phyloP scores from a whole-genome alignment of 2,797 vertebrate genomes.

The Clarias laeviceps region DNA sequence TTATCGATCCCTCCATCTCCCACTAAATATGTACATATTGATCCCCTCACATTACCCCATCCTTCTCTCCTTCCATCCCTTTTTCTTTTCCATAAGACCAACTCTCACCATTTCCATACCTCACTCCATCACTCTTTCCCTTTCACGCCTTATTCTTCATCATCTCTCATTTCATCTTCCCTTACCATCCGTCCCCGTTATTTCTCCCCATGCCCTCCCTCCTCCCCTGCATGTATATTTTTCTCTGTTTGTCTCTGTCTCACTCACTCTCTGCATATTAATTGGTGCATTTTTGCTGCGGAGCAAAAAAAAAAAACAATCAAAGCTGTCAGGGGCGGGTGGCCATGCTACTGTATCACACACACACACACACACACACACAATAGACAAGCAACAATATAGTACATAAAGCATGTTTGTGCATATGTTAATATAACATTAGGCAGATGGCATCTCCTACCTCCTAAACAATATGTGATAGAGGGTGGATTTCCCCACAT shows the following conservation, averaged over 20 bases:
- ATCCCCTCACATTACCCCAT: slow-evolving; percentile 42
- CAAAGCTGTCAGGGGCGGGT: slow-evolving; percentile 80
- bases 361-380: slow-evolving; percentile 40
- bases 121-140: slow-evolving; percentile 68
- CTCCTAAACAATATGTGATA: neutral
- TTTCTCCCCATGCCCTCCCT: slow-evolving; percentile 59
- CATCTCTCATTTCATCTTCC: slow-evolving; percentile 55
- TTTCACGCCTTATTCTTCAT: slow-evolving; percentile 50
- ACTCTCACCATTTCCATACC: slow-evolving; percentile 66
- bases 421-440: slow-evolving; percentile 5
- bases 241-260: slow-evolving; percentile 71
- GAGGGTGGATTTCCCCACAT: neutral
- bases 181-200: slow-evolving; percentile 33
- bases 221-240: slow-evolving; percentile 69
- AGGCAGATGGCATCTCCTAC: neutral
- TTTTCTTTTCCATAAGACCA: slow-evolving; percentile 38
- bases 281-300: slow-evolving; percentile 84
- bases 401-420: neutral
- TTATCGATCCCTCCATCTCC: slow-evolving; percentile 47
- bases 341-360: slow-evolving; percentile 79
- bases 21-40: slow-evolving; percentile 57
- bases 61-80: slow-evolving; percentile 39
- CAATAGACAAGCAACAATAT: slow-evolving; percentile 31
- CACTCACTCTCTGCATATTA: slow-evolving; percentile 85
- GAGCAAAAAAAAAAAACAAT: slow-evolving; percentile 79